These are phyloP conservation scores for Drosophila aff. DNA, from an alignment of 1,140 invertebrate species.

Conservation along the genomic window DNA sequence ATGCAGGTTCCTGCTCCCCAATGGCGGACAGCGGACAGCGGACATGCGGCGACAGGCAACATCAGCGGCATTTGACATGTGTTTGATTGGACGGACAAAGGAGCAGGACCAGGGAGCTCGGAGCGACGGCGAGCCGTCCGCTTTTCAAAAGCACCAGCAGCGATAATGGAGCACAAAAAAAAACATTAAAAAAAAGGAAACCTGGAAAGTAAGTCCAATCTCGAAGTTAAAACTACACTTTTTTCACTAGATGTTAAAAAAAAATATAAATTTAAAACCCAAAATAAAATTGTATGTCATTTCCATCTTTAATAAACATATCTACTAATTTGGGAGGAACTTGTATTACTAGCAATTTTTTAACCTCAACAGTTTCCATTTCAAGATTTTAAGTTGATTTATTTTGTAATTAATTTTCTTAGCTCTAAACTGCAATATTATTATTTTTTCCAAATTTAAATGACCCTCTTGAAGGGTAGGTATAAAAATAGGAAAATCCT, in stretches of 20 bases:
- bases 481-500: conserved; percentile 31
- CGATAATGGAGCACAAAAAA: conserved; percentile 17
- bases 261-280: no score
- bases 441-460: no score
- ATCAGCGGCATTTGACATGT: conserved; percentile 73
- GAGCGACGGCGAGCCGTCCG: conserved; percentile 17
- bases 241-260: no score
- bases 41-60: conserved; percentile 59
- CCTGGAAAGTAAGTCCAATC: background rate
- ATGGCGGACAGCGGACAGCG: conserved; percentile 45
- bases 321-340: no score
- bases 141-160: conserved; percentile 29
- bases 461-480: conserved; percentile 15
- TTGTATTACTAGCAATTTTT: background rate
- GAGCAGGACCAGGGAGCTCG: conserved; percentile 28
- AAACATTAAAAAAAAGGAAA: background rate
- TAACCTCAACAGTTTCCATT: background rate
- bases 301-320: no score
- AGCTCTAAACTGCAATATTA: no score
- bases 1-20: conserved; percentile 57
- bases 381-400: background rate
- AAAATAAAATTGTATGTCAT: no score
- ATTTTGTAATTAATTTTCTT: no score
- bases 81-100: conserved; percentile 71
- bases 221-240: background rate